Evolutionary conservation across 30 jellyfish, hydroid and myxozoan species (phyloP).

Genomic region (Aurelia sp.): DNA sequence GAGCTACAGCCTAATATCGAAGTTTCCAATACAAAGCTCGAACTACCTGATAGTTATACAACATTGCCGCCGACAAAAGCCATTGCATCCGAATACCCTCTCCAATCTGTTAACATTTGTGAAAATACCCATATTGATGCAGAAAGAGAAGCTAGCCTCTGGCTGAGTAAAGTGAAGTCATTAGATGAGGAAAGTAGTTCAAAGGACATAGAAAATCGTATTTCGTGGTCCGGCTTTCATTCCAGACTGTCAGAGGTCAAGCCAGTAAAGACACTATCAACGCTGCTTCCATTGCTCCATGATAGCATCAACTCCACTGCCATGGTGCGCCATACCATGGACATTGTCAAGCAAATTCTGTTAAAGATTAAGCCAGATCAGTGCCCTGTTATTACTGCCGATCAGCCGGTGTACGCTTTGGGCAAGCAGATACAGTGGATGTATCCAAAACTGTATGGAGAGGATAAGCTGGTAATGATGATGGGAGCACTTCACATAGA

Average conservation of each 20-base stretch:
- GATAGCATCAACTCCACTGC: conserved; percentile 61
- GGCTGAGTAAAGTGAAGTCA: too few species aligned
- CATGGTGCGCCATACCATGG: conserved; percentile 49
- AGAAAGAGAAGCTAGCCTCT: too few species aligned
- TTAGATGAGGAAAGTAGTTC: too few species aligned
- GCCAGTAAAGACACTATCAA: conserved; percentile 8
- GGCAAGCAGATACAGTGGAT: conserved; percentile 33
- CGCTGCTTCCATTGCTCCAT: conserved; percentile 29
- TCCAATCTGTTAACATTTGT: background rate
- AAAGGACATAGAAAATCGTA: background rate
- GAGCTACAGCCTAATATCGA: too few species aligned
- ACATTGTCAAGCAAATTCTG: conserved; percentile 15
- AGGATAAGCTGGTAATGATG: conserved; percentile 33
- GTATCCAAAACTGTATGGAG: conserved; percentile 18
- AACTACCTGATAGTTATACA: conserved; percentile 2
- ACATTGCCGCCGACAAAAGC: background rate
- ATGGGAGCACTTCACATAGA: conserved; percentile 72
- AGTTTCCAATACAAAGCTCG: too few species aligned
- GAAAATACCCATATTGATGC: too few species aligned
- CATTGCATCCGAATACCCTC: background rate
- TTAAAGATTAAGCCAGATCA: conserved; percentile 41
- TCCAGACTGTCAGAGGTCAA: too few species aligned
- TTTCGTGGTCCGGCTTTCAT: conserved; percentile 22
- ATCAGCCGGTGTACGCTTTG: conserved; percentile 2
- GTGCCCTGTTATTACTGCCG: conserved; percentile 18